These are phyloP conservation scores for Turritopsis rubra DNA, from an alignment of 30 jellyfish, hydroid and myxozoan genomes.

Conservation along the genomic window DNA sequence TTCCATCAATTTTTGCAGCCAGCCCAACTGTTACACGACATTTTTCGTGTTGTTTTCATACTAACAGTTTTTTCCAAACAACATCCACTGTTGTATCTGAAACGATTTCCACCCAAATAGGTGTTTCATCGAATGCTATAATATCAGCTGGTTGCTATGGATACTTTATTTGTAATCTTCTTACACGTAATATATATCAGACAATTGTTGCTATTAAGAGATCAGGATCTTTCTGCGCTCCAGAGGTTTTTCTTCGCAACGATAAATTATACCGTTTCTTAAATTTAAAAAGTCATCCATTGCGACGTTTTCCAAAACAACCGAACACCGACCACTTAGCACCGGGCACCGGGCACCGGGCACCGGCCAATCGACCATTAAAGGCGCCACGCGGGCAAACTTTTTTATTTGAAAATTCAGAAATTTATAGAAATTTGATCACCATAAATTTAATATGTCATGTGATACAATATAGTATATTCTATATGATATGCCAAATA, in stretches of 20 bases:
- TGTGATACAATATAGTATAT: too few species aligned
- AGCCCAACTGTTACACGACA: constrained; percentile 24
- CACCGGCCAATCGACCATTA: too few species aligned
- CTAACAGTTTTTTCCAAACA: constrained; percentile 16
- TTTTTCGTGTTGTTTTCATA: constrained; percentile 26
- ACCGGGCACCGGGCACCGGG: too few species aligned
- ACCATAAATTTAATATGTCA: too few species aligned
- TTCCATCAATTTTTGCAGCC: constrained; percentile 2
- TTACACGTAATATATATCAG: constrained; percentile 15
- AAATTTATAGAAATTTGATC: too few species aligned
- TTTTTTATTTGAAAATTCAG: too few species aligned
- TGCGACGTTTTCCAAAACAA: too few species aligned
- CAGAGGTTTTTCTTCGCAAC: constrained; percentile 4
- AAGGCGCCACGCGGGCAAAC: too few species aligned
- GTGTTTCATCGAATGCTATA: constrained; percentile 18
- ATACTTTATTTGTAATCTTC: background rate
- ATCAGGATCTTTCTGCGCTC: constrained; percentile 18
- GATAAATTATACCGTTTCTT: constrained; percentile 14
- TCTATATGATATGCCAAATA: too few species aligned
- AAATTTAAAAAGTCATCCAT: constrained; percentile 17
- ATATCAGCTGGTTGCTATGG: background rate
- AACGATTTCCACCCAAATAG: constrained; percentile 20
- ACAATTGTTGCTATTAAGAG: constrained; percentile 24
- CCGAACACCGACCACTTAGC: too few species aligned
- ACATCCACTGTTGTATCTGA: background rate